A percentile compares a stretch with the other conserved stretches of the same genome.
phyloP scores from a whole-genome alignment of 1,140 invertebrate species.

The Apis cerana region DNA sequence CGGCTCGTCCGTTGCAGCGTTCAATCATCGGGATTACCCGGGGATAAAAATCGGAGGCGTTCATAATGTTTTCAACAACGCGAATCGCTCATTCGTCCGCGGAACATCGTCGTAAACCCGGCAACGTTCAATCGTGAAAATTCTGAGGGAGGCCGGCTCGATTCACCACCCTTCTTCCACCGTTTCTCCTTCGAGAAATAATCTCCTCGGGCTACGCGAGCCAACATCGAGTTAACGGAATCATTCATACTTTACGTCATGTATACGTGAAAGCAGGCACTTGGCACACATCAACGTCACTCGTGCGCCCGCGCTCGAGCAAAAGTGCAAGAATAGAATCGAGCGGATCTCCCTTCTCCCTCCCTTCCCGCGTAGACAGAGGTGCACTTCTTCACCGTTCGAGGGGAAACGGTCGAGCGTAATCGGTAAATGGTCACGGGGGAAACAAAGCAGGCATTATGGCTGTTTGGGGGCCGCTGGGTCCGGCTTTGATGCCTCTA shows the following conservation, averaged over 20 bases:
- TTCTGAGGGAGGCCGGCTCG: constrained; percentile 20
- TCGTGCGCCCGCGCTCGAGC: constrained; percentile 33
- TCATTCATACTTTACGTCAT: constrained; percentile 60
- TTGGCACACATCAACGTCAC: constrained; percentile 66
- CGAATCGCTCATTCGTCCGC: not conserved
- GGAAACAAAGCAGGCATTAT: constrained; percentile 64
- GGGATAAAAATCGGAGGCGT: not conserved
- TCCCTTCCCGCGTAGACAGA: constrained; percentile 10
- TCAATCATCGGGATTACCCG: constrained; percentile 12
- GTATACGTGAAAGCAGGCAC: constrained; percentile 48
- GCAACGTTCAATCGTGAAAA: constrained; percentile 20
- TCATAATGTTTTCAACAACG: not conserved
- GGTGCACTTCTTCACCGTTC: constrained; percentile 44
- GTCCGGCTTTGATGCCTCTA: not conserved
- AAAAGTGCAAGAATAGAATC: constrained; percentile 62
- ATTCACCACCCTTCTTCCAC: constrained; percentile 13
- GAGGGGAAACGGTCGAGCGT: constrained; percentile 48
- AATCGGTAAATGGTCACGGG: constrained; percentile 44
- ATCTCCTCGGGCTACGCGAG: constrained; percentile 24
- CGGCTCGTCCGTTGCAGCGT: not conserved
- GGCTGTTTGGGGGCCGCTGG: constrained; percentile 4
- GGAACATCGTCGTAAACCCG: too few relatives aligned
- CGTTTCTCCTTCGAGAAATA: constrained; percentile 54
- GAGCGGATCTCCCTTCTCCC: constrained; percentile 46
- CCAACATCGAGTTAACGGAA: constrained; percentile 62